phyloP scores from a whole-genome alignment of 2,113 vertebrate species.

The Sardina pilchardus region DNA sequence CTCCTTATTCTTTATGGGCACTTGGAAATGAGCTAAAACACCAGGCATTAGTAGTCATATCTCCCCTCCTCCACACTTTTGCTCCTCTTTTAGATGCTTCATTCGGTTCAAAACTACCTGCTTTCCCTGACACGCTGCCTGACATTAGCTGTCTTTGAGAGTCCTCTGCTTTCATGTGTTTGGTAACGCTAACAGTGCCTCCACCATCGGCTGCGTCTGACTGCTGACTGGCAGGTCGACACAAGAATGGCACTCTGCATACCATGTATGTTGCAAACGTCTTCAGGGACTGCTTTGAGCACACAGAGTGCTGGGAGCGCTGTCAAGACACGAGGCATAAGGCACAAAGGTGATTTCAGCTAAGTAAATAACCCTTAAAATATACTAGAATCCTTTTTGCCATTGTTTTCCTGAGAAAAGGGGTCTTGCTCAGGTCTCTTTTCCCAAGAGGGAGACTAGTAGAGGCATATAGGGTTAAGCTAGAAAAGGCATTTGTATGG shows the following conservation, averaged over 20 bases:
- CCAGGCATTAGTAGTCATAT: slow-evolving; percentile 34
- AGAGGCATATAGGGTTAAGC: neutral
- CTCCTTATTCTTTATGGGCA: slow-evolving; percentile 47
- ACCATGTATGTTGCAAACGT: slow-evolving; percentile 48
- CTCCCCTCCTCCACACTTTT: slow-evolving; percentile 27
- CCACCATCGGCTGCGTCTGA: slow-evolving; percentile 46
- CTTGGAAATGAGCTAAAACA: slow-evolving; percentile 41
- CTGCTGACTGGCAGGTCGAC: slow-evolving; percentile 54
- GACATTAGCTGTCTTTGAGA: slow-evolving; percentile 46
- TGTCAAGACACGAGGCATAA: slow-evolving; percentile 56
- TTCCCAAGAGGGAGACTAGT: slow-evolving; percentile 21
- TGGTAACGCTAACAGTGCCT: slow-evolving; percentile 45
- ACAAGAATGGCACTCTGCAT: slow-evolving; percentile 39
- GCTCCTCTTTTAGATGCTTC: slow-evolving; percentile 25
- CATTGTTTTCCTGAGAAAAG: slow-evolving; percentile 46
- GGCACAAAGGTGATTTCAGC: slow-evolving; percentile 53
- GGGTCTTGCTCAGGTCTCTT: slow-evolving; percentile 36
- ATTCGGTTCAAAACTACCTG: slow-evolving; percentile 40
- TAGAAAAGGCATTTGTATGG: slow-evolving; percentile 26
- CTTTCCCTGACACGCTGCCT: slow-evolving; percentile 43
- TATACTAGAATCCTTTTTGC: slow-evolving; percentile 49
- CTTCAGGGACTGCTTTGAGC: slow-evolving; percentile 55
- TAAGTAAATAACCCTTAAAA: slow-evolving; percentile 57
- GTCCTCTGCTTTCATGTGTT: slow-evolving; percentile 36
- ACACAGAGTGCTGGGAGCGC: slow-evolving; percentile 50